phyloP scores from a whole-genome alignment of 2,113 vertebrate genomes.

The Suncus etruscus region DNA sequence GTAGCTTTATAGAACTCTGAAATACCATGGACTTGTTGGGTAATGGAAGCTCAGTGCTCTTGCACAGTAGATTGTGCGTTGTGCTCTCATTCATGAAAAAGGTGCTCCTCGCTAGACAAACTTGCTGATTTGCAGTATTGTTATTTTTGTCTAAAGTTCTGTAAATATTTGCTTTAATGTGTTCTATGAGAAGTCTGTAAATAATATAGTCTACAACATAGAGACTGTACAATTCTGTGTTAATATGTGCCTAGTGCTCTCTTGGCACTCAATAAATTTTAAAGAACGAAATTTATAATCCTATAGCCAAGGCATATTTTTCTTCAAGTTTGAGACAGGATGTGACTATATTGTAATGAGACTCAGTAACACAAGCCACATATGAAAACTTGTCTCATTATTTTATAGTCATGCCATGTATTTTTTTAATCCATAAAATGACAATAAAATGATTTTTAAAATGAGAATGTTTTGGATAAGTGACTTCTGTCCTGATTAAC shows the following conservation, averaged over 20 bases:
- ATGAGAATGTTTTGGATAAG: slow-evolving; percentile 76
- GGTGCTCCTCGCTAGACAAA: slow-evolving; percentile 80
- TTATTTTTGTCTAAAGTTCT: slow-evolving; percentile 83
- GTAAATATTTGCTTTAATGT: slow-evolving; percentile 83
- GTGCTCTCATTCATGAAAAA: slow-evolving; percentile 76
- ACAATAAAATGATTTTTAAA: slow-evolving; percentile 83
- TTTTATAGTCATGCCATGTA: slow-evolving; percentile 84
- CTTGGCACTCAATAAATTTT: slow-evolving; percentile 83
- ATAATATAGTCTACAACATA: slow-evolving; percentile 81
- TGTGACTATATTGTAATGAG: slow-evolving; percentile 83
- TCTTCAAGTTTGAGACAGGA: slow-evolving; percentile 78
- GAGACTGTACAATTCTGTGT: slow-evolving; percentile 83
- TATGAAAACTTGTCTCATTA: slow-evolving; percentile 77
- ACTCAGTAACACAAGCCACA: slow-evolving; percentile 59
- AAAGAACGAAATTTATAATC: slow-evolving; percentile 79
- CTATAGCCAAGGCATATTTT: slow-evolving; percentile 84
- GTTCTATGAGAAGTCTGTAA: slow-evolving; percentile 82
- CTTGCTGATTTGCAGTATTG: slow-evolving; percentile 79
- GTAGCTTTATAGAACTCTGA: slow-evolving; percentile 63
- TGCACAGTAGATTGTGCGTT: slow-evolving; percentile 59
- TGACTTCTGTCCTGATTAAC: slow-evolving; percentile 77
- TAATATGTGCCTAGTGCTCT: slow-evolving; percentile 83
- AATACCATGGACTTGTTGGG: slow-evolving; percentile 61
- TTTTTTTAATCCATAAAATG: slow-evolving; percentile 81
- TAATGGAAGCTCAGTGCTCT: slow-evolving; percentile 58